Evolutionary conservation across 2,888 invertebrate species (phyloP).

Genomic region (Drosophila neotestacea): DNA sequence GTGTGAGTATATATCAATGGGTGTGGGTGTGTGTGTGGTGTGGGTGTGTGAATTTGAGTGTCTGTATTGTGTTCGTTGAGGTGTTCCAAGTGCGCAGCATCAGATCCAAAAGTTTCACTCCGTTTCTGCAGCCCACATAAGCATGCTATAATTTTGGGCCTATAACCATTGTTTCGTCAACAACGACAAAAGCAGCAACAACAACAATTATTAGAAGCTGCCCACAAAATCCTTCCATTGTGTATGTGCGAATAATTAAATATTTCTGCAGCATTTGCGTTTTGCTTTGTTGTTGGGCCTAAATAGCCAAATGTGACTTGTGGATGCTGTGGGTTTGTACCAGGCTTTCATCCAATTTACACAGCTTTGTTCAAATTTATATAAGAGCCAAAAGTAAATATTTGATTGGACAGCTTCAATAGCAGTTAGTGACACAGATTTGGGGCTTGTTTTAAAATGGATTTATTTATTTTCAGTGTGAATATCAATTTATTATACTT

Average conservation of each 20-base stretch:
- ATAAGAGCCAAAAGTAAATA: constrained; percentile 13
- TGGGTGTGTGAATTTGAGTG: constrained; percentile 2
- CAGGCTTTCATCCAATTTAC: not conserved
- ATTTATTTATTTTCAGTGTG: no score
- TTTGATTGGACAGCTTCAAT: constrained; percentile 2
- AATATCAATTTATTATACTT: not conserved
- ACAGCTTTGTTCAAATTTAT: constrained; percentile 1
- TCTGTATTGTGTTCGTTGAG: constrained; percentile 24
- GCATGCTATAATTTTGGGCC: constrained; percentile 63
- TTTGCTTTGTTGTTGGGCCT: constrained; percentile 28
- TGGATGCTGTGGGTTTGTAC: not conserved
- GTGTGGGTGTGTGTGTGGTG: not conserved
- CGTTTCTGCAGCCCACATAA: constrained; percentile 45
- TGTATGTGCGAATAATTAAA: constrained; percentile 66
- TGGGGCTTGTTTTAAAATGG: no score
- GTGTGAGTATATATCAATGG: not conserved
- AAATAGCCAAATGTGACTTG: not conserved
- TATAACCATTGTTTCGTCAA: constrained; percentile 34
- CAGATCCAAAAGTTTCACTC: constrained; percentile 20
- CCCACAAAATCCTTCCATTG: constrained; percentile 6
- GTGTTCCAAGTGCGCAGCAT: constrained; percentile 27
- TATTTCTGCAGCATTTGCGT: constrained; percentile 75
- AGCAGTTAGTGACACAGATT: not conserved
- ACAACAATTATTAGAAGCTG: constrained; percentile 35
- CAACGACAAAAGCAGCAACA: constrained; percentile 22